Evolutionary conservation across 2,797 vertebrate genomes (phyloP), one percentile per base, ranked within the genome.

Genomic region (Cuniculus paca): DNA sequence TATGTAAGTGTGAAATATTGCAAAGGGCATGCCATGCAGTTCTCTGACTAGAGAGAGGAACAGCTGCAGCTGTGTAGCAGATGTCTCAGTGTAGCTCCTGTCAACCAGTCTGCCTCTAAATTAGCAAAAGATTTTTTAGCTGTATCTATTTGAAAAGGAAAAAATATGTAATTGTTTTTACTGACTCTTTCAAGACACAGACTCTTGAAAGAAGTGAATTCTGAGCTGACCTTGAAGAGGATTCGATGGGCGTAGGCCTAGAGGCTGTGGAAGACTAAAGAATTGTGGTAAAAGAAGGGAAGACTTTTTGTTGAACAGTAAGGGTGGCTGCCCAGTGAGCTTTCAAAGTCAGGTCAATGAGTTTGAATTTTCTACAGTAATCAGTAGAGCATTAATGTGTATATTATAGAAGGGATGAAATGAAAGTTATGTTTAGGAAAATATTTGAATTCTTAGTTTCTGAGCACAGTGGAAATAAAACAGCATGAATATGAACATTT

Each of bases 361-460:
- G 58, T 88, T 78, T 81, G 45, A 72, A 87, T 91, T 88, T 77
- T 88, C 52, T 80, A 45, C 11, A 16, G 3, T 84, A n/a, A 61
- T 58, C 77, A 90, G 48, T 42, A 90, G 70, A 91, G 56, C n/a
- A 28, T 24, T 65, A 16, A 22, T 79, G 36, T 56, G 1, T 89
- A 14, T 80, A 91, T 91, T 72, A 77, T 56, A 94, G 61, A 22
- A 84, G 39, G 58, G 50, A 74, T 85, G 14, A 87, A 96, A 68
- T 94, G 56, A 90, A 92, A 75, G 19, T 22, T 88, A 3, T 68
- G 61, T 94, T 95, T 86, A 87, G 72, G 52, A 74, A 91, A 72
- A n/a, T 72, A 48, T 75, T 92, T 58, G 54, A 42, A 94, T 97
- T 92, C 58, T 95, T 86, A 63, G 22, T 95, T 97, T 68, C 63